phyloP scores from a whole-genome alignment of 2,888 invertebrate species.

The Odontomyia ornata region DNA sequence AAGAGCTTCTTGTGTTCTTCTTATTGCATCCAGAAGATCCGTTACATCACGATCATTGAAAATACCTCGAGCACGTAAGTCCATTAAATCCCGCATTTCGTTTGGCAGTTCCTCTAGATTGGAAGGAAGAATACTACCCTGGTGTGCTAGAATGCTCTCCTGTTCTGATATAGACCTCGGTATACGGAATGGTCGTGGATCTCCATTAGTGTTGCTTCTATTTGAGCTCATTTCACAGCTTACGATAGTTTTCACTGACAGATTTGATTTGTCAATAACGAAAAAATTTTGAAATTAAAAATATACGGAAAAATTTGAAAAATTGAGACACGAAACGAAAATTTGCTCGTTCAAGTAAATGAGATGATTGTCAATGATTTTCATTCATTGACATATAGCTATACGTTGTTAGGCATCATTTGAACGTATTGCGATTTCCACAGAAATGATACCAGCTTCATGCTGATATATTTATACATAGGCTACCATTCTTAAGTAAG shows the following conservation, averaged over 20 bases:
- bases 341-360: too few relatives aligned
- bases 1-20: neutral
- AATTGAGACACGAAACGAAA: too few relatives aligned
- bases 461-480: too few relatives aligned
- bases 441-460: too few relatives aligned
- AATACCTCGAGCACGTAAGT: conserved; percentile 9
- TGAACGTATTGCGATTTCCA: too few relatives aligned
- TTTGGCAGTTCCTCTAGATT: neutral
- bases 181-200: neutral
- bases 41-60: conserved; percentile 13
- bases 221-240: neutral
- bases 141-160: neutral
- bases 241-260: neutral
- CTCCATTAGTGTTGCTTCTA: neutral
- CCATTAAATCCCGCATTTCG: conserved; percentile 20
- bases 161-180: conserved; percentile 27
- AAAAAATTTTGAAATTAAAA: too few relatives aligned
- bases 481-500: too few relatives aligned
- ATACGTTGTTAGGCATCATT: too few relatives aligned
- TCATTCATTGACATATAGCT: too few relatives aligned
- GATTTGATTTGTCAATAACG: neutral
- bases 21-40: neutral
- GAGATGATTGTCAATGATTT: too few relatives aligned
- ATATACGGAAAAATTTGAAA: too few relatives aligned
- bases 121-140: neutral